Percentiles rank a stretch among this genome's conserved stretches.
phyloP scores from a whole-genome alignment of 2,888 invertebrate genomes.

The Drosophila subsilvestris region DNA sequence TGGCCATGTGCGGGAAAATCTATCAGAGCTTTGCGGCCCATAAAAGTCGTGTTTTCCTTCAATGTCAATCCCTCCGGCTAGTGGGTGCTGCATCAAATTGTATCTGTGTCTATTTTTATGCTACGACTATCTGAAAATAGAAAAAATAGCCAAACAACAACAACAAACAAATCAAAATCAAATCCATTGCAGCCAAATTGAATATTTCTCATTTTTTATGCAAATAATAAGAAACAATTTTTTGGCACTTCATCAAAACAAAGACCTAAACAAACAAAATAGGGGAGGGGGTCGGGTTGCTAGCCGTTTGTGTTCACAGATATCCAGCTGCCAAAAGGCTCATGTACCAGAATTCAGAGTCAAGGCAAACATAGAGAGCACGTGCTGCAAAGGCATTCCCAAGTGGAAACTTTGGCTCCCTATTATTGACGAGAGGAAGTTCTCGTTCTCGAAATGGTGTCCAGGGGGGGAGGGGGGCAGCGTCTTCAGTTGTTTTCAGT shows the following conservation, averaged over 20 bases:
- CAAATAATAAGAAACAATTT: conserved; percentile 63
- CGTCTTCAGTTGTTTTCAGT: conserved; percentile 13
- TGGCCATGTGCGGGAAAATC: conserved; percentile 56
- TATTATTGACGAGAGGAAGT: conserved; percentile 47
- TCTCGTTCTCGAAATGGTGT: background rate
- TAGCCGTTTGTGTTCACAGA: background rate
- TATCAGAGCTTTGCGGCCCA: conserved; percentile 65
- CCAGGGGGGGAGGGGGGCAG: background rate
- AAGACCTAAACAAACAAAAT: conserved; percentile 70
- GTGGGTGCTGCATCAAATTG: conserved; percentile 22
- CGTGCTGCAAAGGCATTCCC: conserved; percentile 51
- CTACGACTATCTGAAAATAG: conserved; percentile 1
- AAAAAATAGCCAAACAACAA: background rate
- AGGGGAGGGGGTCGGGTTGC: conserved; percentile 13
- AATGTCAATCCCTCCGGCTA: conserved; percentile 12
- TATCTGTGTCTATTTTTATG: conserved; percentile 26
- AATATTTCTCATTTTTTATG: conserved; percentile 63
- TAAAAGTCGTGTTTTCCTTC: conserved; percentile 50
- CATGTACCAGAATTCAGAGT: conserved; percentile 33
- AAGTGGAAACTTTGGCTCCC: conserved; percentile 49
- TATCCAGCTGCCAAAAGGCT: conserved; percentile 18
- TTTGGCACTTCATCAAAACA: conserved; percentile 71
- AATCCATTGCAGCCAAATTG: conserved; percentile 48
- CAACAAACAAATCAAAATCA: conserved; percentile 71
- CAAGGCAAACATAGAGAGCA: conserved; percentile 49